These are phyloP conservation scores for Zootoca vivipara DNA, from an alignment of 2,113 vertebrate species.

Conservation along the genomic window DNA sequence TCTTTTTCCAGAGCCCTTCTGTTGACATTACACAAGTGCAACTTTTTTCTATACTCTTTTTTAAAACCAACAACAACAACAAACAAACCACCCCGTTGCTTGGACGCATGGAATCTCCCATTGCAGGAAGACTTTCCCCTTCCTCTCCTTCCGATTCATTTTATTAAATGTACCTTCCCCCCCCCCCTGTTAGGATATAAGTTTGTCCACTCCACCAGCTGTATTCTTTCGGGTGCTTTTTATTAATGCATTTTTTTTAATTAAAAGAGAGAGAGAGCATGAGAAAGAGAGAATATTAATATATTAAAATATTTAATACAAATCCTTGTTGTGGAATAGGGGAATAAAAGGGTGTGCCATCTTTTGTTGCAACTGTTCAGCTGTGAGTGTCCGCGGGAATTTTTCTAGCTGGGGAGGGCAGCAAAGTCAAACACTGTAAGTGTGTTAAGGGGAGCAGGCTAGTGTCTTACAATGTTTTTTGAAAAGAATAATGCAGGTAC, in stretches of 20 bases:
- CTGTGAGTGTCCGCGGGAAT: background rate
- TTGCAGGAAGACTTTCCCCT: background rate
- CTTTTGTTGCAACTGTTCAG: slow-evolving; percentile 13
- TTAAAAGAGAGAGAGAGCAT: slow-evolving; percentile 30
- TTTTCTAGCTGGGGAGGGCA: no score
- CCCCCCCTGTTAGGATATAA: background rate
- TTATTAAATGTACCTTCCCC: slow-evolving; percentile 29
- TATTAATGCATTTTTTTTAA: slow-evolving; percentile 72
- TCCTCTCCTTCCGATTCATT: slow-evolving; percentile 42
- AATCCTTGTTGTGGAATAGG: slow-evolving; percentile 38
- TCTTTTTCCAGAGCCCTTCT: slow-evolving; percentile 33
- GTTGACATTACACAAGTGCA: slow-evolving; percentile 27
- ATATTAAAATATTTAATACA: slow-evolving; percentile 85
- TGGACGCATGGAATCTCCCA: background rate
- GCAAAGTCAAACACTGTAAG: no score
- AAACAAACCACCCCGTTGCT: no score
- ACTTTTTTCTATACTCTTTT: slow-evolving; percentile 56
- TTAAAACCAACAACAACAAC: slow-evolving; percentile 1
- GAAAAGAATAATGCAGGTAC: no score
- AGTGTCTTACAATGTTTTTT: no score
- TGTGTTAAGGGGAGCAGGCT: no score
- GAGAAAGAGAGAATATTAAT: slow-evolving; percentile 72
- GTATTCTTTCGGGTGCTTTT: slow-evolving; percentile 63
- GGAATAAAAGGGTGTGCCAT: background rate
- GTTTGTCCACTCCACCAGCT: slow-evolving; percentile 52